Evolutionary conservation across 2,113 vertebrate species (phyloP).

Genomic region (Cariama cristata): DNA sequence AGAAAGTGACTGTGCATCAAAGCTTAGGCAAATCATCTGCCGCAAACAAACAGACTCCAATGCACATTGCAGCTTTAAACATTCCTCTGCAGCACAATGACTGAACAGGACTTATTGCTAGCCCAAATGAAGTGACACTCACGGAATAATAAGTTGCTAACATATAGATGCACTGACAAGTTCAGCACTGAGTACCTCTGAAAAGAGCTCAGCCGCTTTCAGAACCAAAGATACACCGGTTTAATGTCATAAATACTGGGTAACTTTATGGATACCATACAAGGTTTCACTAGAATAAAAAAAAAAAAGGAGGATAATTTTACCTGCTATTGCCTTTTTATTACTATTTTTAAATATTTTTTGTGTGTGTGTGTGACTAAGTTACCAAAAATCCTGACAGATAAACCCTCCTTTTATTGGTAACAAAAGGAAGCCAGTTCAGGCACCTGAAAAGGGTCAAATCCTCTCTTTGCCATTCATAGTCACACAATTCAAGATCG

Average conservation of each 20-base stretch:
- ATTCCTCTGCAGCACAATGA: slow-evolving; percentile 55
- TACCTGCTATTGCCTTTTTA: neutral
- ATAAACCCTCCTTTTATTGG: neutral
- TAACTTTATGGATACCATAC: neutral
- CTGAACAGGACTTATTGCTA: slow-evolving; percentile 66
- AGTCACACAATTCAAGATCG: neutral
- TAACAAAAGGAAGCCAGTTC: neutral
- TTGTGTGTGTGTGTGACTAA: accelerated
- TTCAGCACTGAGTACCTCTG: neutral
- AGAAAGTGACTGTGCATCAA: slow-evolving; percentile 83
- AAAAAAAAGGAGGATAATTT: neutral
- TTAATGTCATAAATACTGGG: neutral
- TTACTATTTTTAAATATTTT: neutral
- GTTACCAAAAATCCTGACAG: neutral
- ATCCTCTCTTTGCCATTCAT: neutral
- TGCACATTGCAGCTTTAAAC: slow-evolving; percentile 71
- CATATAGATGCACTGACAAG: neutral
- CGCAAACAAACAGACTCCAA: slow-evolving; percentile 80
- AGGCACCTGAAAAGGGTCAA: neutral
- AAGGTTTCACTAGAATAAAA: neutral
- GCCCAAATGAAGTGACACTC: slow-evolving; percentile 68
- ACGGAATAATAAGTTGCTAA: slow-evolving; percentile 55
- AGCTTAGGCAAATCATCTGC: slow-evolving; percentile 82
- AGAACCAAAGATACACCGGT: neutral
- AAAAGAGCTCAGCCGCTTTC: neutral